Evolutionary conservation across 2,888 invertebrate species (phyloP), one percentile per base, ranked within the genome.

Genomic region (Xylocampa areola): DNA sequence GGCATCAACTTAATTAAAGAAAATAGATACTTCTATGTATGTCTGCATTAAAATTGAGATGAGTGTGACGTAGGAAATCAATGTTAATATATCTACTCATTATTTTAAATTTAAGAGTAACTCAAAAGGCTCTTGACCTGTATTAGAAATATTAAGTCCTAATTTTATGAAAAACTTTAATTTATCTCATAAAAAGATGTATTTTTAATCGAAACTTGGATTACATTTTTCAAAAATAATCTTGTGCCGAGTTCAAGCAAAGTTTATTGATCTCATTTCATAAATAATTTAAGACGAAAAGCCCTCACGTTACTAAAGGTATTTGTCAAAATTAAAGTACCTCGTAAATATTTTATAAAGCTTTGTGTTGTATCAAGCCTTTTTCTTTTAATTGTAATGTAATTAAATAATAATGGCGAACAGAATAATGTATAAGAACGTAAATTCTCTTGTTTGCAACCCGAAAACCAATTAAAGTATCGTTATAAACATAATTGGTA

Each of bases 251-350:
- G 32, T 39, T 39, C 8, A 55, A 64, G 1, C 10, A 13, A 21
- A 40, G 21, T 40, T 27, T 17, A 66, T 13, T 45, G 13, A 13
- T 7, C 10, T n/a, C 23, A 13, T 30, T 61, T 25, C n/a, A n/a
- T n/a, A n/a, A 61, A 57, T 45, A 10, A 44, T 57, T 65, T 8
- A 45, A 29, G 5, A 30, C 30, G n/a, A 1, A 57, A 36, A 16
- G 16, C 30, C 8, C 10, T 30, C 10, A 35, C 6, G 25, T 41
- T 27, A 32, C 11, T 45, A 2, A 27, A 66, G 25, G 35, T 21
- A 36, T 35, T 66, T 66, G 30, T 45, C 40, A 45, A 47, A 58
- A 36, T 11, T 40, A 21, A 66, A 66, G 45, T 59, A 45, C 23
- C 6, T 45, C 4, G 25, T 61, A 32, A 66, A 67, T 61, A 41